phyloP scores from a whole-genome alignment of 2,888 invertebrate genomes.

The Macrosiphum euphorbiae region DNA sequence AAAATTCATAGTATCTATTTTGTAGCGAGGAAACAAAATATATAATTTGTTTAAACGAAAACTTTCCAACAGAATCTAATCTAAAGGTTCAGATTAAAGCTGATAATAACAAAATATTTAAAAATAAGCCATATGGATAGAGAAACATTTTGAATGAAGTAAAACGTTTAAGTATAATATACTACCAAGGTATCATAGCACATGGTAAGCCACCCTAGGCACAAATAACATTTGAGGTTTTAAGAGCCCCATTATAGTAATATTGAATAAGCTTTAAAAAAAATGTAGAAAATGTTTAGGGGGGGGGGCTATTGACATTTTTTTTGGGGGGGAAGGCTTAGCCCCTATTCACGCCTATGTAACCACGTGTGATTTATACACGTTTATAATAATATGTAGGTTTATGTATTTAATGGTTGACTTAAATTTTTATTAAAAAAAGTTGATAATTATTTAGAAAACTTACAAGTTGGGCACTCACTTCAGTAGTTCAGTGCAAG shows the following conservation, averaged over 20 bases:
- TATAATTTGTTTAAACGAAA: background rate
- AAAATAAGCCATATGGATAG: background rate
- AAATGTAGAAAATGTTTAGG: no score
- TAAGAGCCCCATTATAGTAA: no score
- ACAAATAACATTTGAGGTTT: no score
- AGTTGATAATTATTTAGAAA: background rate
- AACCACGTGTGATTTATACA: background rate
- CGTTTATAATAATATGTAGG: background rate
- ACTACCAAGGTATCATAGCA: background rate
- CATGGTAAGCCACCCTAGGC: background rate
- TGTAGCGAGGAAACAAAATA: background rate
- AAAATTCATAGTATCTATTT: background rate
- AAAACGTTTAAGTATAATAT: background rate
- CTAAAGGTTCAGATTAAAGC: background rate
- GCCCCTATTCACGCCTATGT: no score
- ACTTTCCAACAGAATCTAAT: no score
- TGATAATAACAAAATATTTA: background rate
- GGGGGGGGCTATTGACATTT: no score
- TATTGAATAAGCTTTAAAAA: no score
- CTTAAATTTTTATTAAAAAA: background rate
- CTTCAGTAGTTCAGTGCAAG: background rate
- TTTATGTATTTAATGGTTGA: background rate
- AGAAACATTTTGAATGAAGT: background rate
- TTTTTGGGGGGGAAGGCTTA: no score
- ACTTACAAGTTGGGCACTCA: background rate